A percentile compares a stretch with the other conserved stretches of the same genome.
Conservation (phyloP, 2,797 vertebrate species). For the Sebastes vulpes region DNA sequence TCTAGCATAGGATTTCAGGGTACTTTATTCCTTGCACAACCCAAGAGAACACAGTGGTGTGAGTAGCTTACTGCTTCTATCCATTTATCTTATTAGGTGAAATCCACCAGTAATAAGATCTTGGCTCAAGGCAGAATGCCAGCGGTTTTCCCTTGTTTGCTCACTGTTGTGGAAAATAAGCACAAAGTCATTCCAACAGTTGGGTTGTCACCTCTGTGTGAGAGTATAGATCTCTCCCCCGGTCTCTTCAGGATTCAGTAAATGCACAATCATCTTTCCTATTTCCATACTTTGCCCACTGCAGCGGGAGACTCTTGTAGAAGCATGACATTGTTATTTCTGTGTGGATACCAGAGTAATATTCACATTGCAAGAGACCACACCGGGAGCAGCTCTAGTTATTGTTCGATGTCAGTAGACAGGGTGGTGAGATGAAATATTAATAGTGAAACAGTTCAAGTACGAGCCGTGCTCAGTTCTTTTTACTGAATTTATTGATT, state of each 20-base stretch:
- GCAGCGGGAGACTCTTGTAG: background rate
- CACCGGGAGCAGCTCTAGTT: background rate
- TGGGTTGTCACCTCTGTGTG: slow-evolving; percentile 7
- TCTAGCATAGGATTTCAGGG: background rate
- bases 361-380: background rate
- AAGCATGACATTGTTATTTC: background rate
- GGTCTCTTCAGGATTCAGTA: background rate
- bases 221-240: slow-evolving; percentile 8
- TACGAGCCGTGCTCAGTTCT: background rate
- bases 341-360: background rate
- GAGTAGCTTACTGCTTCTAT: background rate
- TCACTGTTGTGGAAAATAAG: slow-evolving; percentile 46
- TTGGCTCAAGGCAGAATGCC: slow-evolving; percentile 28
- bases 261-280: slow-evolving; percentile 12
- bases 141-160: slow-evolving; percentile 34
- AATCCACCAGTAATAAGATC: slow-evolving; percentile 37
- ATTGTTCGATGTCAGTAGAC: background rate
- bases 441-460: slow-evolving; percentile 10
- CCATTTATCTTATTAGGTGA: slow-evolving; percentile 40
- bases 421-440: slow-evolving; percentile 5
- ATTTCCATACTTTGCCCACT: background rate
- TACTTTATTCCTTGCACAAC: background rate
- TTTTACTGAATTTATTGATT: slow-evolving; percentile 29
- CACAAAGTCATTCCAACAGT: slow-evolving; percentile 22
- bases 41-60: background rate